A percentile compares a stretch with the other conserved stretches of the same genome.
Conservation (phyloP, 2,888 invertebrate genomes). For the Bhutanitis thaidina region DNA sequence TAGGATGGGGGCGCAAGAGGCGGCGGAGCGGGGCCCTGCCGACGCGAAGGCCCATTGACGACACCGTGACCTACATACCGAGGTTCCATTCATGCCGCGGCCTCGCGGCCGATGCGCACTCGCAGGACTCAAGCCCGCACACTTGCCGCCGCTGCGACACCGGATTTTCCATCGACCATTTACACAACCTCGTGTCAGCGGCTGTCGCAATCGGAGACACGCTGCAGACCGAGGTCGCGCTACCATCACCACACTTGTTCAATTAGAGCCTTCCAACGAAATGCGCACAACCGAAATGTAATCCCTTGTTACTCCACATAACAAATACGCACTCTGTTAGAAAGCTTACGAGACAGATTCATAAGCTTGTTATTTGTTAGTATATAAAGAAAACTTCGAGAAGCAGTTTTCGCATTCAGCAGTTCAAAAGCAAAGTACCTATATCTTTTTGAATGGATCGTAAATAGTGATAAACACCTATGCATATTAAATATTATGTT, state of each 20-base stretch:
- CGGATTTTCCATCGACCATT: conserved; percentile 68
- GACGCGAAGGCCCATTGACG: conserved; percentile 75
- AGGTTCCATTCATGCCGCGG: conserved; percentile 74
- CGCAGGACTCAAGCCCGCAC: conserved; percentile 60
- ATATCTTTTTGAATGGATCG: conserved; percentile 6
- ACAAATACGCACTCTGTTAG: neutral
- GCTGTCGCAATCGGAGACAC: conserved; percentile 63
- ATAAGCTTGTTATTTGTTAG: too few species aligned
- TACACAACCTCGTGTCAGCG: conserved; percentile 52
- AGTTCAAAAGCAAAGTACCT: neutral
- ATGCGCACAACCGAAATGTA: conserved; percentile 34
- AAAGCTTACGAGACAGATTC: too few species aligned
- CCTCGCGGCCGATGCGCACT: conserved; percentile 48
- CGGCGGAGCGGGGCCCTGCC: conserved; percentile 61
- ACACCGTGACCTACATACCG: conserved; percentile 78
- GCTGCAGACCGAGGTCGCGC: conserved; percentile 52
- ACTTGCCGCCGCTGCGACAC: conserved; percentile 53
- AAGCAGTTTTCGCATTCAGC: too few species aligned
- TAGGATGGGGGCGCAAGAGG: conserved; percentile 67
- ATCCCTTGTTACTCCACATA: neutral
- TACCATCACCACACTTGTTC: conserved; percentile 69
- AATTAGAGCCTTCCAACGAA: conserved; percentile 62
- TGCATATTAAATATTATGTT: conserved; percentile 9
- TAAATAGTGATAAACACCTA: neutral
- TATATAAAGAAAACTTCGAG: too few species aligned